Evolutionary conservation across 1,140 invertebrate species (phyloP), one percentile per base, ranked within the genome.

Genomic region (Drosophila setifemur): DNA sequence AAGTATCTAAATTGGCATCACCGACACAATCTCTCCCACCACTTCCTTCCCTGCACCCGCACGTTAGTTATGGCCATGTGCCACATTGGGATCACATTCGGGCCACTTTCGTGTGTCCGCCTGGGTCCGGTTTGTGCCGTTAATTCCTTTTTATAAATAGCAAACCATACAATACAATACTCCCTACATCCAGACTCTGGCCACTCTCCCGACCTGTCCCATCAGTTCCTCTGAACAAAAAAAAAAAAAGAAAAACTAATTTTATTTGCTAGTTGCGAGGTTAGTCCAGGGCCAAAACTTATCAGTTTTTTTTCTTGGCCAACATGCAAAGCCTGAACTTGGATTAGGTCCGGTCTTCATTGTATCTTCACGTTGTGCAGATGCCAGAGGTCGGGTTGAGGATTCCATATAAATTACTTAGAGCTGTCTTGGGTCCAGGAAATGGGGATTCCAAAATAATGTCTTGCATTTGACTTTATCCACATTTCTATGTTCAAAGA

Each of bases 81-180:
- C 60, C 77, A 72, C 77, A 82, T 82, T 75, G 77, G 76, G 76
- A 79, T 79, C 76, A 75, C 76, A 75, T 55, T 72, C 69, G 50
- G 67, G 35, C 60, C 43, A 55, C 61, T 66, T 85, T 63, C 73
- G 53, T 73, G 74, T 69, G 70, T 18, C 14, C 33, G 14, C n/a
- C 1, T 66, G 70, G 75, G 75, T 85, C 79, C 81, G 79, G 79
- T 86, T 85, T 86, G 45, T 86, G 81, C 79, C 79, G 79, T 86
- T 85, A 85, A 85, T 85, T 85, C 81, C 79, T 85, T 79, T 86
- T 85, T 85, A 85, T 85, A 86, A 86, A 85, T 86, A 85, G 81
- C 66, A 39, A 64, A 49, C 72, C 54, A 81, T 69, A 81, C 76
- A 81, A 70, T 57, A 37, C 8, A 44, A 74, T 47, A 44, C 26